Base-by-base conservation (phyloP, 1,140 invertebrate genomes). In the Caenorhabditis briggsae region DNA sequence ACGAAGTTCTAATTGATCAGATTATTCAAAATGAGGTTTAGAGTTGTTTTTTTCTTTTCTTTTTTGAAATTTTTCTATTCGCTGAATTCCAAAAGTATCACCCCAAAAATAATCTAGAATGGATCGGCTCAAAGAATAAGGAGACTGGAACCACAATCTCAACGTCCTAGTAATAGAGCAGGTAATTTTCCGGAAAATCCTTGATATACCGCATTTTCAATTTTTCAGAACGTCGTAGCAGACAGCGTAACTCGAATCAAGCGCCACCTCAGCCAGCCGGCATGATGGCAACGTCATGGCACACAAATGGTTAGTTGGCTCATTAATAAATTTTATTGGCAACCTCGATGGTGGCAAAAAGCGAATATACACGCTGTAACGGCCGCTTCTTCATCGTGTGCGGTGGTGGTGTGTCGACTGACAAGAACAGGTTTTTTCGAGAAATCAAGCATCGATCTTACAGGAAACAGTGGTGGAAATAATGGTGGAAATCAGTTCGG, bases 201-300 rank as follows among this genome's bases (percentile, higher is more conserved):
- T n/a, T 20, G 5, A 20, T 58, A n/a, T n/a, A n/a, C n/a, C n/a
- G n/a, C n/a, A n/a, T 18, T 8, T 8, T 5, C 11, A 33, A 64
- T 64, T 2, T 18, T 64, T 18, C 41, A 78, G 70, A 48, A 12
- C 70, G 70, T 20, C 70, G 70, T 11, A 18, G 23, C 25, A 8
- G 9, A n/a, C 43, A 16, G n/a, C 70, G 59, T n/a, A 46, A 18
- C 7, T 8, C 46, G 12, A 18, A 20, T 65, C 46, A 43, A 12
- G 33, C 25, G 23, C 23, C 33, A 12, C 9, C 33, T 5, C 9
- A 50, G 2, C 43, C 16, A 41, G 11, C 5, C 43, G 6, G n/a
- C 16, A 70, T n/a, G 18, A 70, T 70, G 41, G 18, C 1, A 50
- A 78, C 70, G 70, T 78, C 70, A 78, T 78, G 70, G 70, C 70